Conservation (phyloP, 2,113 vertebrate species). For the Ailurus styani region DNA sequence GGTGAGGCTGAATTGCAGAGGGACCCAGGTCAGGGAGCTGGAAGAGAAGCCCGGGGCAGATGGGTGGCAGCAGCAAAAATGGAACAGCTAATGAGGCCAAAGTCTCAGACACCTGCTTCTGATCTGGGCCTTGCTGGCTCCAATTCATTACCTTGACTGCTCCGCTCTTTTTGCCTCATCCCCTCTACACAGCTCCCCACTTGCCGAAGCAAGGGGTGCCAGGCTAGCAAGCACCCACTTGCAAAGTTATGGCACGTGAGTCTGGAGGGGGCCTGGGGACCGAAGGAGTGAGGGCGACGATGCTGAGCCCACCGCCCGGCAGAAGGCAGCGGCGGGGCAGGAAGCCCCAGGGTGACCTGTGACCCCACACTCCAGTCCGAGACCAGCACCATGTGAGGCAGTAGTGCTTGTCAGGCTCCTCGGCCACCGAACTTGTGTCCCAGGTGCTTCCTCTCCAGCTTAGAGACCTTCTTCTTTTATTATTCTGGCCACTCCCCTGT, state of each 20-base stretch:
- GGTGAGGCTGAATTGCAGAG: neutral
- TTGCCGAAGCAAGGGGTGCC: too few species aligned
- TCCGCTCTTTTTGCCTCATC: too few species aligned
- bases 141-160: neutral
- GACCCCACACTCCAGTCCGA: neutral
- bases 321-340: neutral
- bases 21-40: neutral
- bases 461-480: neutral
- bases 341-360: neutral
- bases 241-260: fast-evolving
- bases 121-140: neutral
- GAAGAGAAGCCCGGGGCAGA: neutral
- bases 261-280: neutral
- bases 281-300: neutral
- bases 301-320: neutral
- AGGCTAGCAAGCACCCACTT: neutral
- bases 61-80: neutral
- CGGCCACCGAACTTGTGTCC: neutral
- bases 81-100: neutral
- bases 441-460: neutral
- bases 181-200: too few species aligned
- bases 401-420: neutral
- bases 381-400: fast-evolving
- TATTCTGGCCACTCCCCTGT: neutral
- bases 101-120: neutral